phyloP scores from a whole-genome alignment of 2,113 vertebrate genomes.

The Megaceryle torquata region DNA sequence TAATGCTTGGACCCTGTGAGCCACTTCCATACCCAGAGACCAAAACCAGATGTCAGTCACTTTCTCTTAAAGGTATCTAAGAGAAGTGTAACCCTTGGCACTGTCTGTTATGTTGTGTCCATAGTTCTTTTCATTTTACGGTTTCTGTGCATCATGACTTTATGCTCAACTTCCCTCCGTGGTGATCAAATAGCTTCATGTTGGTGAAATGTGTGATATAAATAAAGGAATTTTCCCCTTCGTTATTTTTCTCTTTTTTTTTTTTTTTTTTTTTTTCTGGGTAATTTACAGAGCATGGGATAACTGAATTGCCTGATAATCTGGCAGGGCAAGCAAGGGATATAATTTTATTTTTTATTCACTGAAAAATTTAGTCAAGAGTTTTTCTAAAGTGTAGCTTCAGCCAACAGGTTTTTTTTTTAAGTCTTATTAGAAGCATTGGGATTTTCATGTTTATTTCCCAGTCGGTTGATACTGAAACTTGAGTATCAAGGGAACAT shows the following conservation, averaged over 20 bases:
- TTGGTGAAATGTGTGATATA: background rate
- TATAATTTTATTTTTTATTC: background rate
- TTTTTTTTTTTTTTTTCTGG: background rate
- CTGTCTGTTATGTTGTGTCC: too few species aligned
- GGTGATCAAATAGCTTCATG: background rate
- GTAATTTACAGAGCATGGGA: background rate
- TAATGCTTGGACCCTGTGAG: background rate
- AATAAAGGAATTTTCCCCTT: background rate
- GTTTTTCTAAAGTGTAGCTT: background rate
- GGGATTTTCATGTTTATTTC: background rate
- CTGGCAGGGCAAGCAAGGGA: background rate
- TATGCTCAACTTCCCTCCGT: background rate
- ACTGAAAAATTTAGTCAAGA: background rate
- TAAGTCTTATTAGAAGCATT: background rate
- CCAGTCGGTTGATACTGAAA: background rate
- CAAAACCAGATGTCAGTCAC: fast-evolving
- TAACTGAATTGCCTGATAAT: background rate
- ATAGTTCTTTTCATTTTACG: background rate
- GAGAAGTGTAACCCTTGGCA: background rate
- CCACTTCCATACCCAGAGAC: background rate
- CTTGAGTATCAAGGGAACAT: background rate
- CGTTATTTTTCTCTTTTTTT: background rate
- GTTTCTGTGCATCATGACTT: background rate
- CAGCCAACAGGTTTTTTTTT: background rate
- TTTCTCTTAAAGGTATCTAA: background rate